Conservation (phyloP, 2,113 vertebrate genomes). For the Sarotherodon lohbergeri region DNA sequence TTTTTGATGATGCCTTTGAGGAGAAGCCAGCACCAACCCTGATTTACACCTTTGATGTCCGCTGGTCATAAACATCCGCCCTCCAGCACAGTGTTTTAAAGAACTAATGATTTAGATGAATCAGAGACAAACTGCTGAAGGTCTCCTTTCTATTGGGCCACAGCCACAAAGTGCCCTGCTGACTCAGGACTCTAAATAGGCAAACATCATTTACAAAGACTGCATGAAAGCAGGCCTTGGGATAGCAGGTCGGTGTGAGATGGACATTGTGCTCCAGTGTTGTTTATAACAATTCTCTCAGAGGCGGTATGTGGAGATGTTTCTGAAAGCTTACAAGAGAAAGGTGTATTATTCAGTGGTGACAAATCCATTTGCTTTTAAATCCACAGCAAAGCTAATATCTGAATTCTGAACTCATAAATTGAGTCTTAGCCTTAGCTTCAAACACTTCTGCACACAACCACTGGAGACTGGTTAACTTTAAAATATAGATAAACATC, state of each 20-base stretch:
- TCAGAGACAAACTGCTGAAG: constrained; percentile 51
- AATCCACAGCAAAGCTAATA: background rate
- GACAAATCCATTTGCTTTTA: background rate
- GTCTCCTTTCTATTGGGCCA: constrained; percentile 41
- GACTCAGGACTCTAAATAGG: constrained; percentile 43
- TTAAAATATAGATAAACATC: background rate
- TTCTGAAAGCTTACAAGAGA: background rate
- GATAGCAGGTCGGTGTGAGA: background rate
- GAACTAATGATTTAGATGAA: constrained; percentile 50
- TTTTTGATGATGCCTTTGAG: constrained; percentile 21
- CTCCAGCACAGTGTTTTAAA: constrained; percentile 27
- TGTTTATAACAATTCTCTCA: background rate
- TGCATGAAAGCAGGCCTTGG: background rate
- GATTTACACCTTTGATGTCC: constrained; percentile 51
- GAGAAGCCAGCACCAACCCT: background rate
- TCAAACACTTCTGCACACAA: background rate
- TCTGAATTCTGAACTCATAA: background rate
- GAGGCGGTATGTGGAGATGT: background rate
- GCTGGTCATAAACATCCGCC: constrained; percentile 28
- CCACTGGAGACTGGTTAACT: background rate
- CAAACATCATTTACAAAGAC: constrained; percentile 42
- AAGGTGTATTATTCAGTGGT: background rate
- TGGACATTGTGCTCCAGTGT: background rate
- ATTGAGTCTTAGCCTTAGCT: background rate
- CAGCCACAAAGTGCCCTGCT: constrained; percentile 30